These are phyloP conservation scores for Phaenicophaeus curvirostris DNA, from an alignment of 2,797 vertebrate species.

Conservation along the genomic window DNA sequence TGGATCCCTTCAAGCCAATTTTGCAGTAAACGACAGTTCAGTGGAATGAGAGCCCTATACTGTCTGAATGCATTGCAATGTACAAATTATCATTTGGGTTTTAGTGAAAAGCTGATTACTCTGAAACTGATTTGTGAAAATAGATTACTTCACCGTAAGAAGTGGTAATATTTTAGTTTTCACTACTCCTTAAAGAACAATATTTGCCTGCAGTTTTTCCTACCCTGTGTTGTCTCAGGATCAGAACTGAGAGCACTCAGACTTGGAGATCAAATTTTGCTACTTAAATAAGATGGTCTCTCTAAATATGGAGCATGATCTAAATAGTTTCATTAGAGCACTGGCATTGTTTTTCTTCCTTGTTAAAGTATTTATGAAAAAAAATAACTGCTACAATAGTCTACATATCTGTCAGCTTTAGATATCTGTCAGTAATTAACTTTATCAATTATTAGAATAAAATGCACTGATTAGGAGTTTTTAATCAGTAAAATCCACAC, in stretches of 20 bases:
- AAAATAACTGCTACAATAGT: background rate
- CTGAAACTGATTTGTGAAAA: background rate
- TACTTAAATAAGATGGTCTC: background rate
- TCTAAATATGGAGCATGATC: background rate
- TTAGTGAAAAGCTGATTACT: background rate
- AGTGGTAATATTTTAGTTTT: background rate
- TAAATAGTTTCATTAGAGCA: background rate
- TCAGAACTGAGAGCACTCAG: background rate
- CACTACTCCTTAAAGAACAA: background rate
- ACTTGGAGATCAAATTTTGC: background rate
- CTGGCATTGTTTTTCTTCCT: background rate
- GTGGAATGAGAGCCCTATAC: accelerated
- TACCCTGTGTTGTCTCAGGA: background rate
- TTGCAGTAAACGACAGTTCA: background rate
- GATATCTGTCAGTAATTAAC: constrained; percentile 14
- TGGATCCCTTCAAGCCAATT: background rate
- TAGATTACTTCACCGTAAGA: background rate
- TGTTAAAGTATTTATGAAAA: background rate
- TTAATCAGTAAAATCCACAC: constrained; percentile 66
- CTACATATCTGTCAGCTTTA: background rate
- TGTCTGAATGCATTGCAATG: background rate
- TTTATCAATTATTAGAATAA: constrained; percentile 61
- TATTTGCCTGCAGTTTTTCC: background rate
- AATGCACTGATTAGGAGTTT: constrained; percentile 64
- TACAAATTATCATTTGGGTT: background rate